A percentile compares a stretch with the other conserved stretches of the same genome.
Conservation (phyloP, 2,888 invertebrate species). For the Mythimna loreyi region DNA sequence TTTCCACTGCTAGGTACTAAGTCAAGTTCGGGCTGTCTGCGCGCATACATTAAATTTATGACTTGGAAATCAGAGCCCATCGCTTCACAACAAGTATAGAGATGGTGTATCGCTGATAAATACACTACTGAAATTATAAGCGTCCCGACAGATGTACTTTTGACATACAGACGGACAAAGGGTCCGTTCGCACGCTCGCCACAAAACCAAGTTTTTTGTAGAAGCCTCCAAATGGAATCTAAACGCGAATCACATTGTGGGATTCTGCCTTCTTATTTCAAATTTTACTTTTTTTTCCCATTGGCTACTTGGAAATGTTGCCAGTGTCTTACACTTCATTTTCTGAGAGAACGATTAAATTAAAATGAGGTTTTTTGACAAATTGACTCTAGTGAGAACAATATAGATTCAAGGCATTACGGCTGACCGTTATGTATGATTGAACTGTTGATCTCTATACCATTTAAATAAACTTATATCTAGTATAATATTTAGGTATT, state of each 20-base stretch:
- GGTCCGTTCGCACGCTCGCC: slow-evolving; percentile 84
- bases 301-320: slow-evolving; percentile 61
- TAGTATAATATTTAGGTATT: no score
- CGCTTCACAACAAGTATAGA: slow-evolving; percentile 32
- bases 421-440: slow-evolving; percentile 40
- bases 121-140: slow-evolving; percentile 78
- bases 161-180: slow-evolving; percentile 81
- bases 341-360: slow-evolving; percentile 61
- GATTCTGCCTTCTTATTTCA: slow-evolving; percentile 73
- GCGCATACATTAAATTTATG: slow-evolving; percentile 37
- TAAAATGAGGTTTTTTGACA: slow-evolving; percentile 55
- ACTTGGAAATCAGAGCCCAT: slow-evolving; percentile 35
- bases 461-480: neutral
- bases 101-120: slow-evolving; percentile 61
- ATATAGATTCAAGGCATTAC: slow-evolving; percentile 43
- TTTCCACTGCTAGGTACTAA: slow-evolving; percentile 8
- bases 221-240: slow-evolving; percentile 81
- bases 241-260: slow-evolving; percentile 84
- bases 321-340: slow-evolving; percentile 61
- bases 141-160: slow-evolving; percentile 83
- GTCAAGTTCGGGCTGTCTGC: slow-evolving; percentile 27
- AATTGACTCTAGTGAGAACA: slow-evolving; percentile 40
- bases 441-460: neutral
- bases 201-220: slow-evolving; percentile 83
- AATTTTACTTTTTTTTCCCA: slow-evolving; percentile 60